Evolutionary conservation across 2,888 invertebrate species (phyloP), one percentile per base, ranked within the genome.

Genomic region (Acheta domesticus): DNA sequence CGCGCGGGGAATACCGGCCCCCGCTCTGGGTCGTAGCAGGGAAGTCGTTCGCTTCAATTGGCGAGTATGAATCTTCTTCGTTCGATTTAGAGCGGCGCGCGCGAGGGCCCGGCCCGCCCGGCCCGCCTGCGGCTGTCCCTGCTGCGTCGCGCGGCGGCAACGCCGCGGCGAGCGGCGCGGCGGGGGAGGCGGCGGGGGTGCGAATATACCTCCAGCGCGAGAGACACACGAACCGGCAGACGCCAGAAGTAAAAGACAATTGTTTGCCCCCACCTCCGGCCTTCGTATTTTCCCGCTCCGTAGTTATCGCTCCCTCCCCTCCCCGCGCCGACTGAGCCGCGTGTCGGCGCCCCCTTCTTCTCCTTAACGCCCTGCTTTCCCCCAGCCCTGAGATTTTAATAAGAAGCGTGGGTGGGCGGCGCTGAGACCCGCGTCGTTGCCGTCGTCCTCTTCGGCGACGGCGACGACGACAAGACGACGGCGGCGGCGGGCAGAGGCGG

Each of bases 11-110:
- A 62, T 62, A 62, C n/a, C 62, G 16, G n/a, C 11, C 62, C 62
- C n/a, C 62, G 62, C 62, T 62, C 62, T 5, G 36, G 36, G 36
- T 36, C 36, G 36, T 36, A 36, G 36, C 36, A 36, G 36, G 36
- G 36, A 62, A 62, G 62, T 62, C 62, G n/a, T 62, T 62, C 62
- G 62, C 62, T 62, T 62, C 62, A 62, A 62, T 62, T 62, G 62
- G 62, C 62, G 62, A 62, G 62, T 62, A 62, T 62, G 62, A 62
- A 62, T 62, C 16, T 62, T n/a, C 16, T 14, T 19, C 14, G 16
- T 62, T 62, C 62, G 62, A 62, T 62, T 62, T n/a, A n/a, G 62
- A 62, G 62, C 62, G 62, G 62, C 62, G 62, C 62, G n/a, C n/a
- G 62, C 4, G 62, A n/a, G 62, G 62, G 62, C 36, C 36, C 36